Conservation (phyloP, 2,888 invertebrate species). For the Chloroclystis v-ata region DNA sequence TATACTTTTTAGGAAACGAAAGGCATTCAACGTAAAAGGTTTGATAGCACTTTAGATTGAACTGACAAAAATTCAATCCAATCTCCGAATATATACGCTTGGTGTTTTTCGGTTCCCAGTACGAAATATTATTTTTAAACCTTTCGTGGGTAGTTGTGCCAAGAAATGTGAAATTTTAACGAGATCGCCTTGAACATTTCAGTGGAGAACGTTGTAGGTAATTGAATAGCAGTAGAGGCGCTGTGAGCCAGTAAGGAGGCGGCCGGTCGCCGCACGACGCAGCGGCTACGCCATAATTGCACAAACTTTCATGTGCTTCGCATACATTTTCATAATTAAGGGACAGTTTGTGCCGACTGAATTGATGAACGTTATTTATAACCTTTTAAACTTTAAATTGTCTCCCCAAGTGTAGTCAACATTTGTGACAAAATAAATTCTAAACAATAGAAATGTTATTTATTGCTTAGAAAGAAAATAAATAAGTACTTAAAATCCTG, state of each 20-base stretch:
- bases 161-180: slow-evolving; percentile 37
- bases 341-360: slow-evolving; percentile 68
- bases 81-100: slow-evolving; percentile 8
- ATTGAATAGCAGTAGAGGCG: slow-evolving; percentile 67
- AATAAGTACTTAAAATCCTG: neutral
- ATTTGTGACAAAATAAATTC: neutral
- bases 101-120: slow-evolving; percentile 8
- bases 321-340: slow-evolving; percentile 78
- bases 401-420: neutral
- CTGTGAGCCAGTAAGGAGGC: slow-evolving; percentile 58
- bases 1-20: slow-evolving; percentile 2
- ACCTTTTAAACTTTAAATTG: slow-evolving; percentile 40
- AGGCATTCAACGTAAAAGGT: slow-evolving; percentile 9
- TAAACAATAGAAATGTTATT: too few relatives aligned
- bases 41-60: slow-evolving; percentile 16
- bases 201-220: slow-evolving; percentile 49
- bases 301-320: slow-evolving; percentile 75
- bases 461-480: too few relatives aligned
- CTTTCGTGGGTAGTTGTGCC: slow-evolving; percentile 21
- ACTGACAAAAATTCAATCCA: slow-evolving; percentile 15
- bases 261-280: slow-evolving; percentile 54
- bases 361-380: slow-evolving; percentile 57
- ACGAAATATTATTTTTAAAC: slow-evolving; percentile 19
- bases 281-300: slow-evolving; percentile 67
- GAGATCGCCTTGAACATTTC: slow-evolving; percentile 56